Percentiles rank a stretch among this genome's conserved stretches.
These are phyloP conservation scores for Sesia bembeciformis DNA, from an alignment of 2,888 invertebrate genomes.

Conservation along the genomic window DNA sequence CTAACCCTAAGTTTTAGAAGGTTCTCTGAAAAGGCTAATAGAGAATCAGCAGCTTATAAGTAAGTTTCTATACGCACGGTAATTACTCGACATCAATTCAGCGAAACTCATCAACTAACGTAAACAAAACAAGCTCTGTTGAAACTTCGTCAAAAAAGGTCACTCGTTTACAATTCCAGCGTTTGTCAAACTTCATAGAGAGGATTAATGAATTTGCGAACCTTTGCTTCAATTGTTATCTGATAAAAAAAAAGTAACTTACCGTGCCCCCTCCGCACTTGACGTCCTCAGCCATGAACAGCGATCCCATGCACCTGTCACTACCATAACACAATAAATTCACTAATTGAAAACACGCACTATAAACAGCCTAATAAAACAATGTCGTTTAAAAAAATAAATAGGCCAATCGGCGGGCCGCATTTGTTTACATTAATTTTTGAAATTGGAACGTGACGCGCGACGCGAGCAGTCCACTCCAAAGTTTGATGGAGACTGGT, in stretches of 20 bases:
- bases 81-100: too few species aligned
- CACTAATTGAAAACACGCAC: background rate
- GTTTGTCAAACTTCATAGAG: background rate
- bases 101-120: too few species aligned
- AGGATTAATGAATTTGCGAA: background rate
- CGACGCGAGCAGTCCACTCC: constrained; percentile 37
- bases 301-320: constrained; percentile 13
- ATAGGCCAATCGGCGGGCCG: background rate
- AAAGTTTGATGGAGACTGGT: constrained; percentile 41
- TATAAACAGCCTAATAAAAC: background rate
- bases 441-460: constrained; percentile 1
- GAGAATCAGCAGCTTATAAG: too few species aligned
- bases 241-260: constrained; percentile 18
- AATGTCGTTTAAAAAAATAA: background rate
- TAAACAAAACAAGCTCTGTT: too few species aligned
- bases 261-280: constrained; percentile 50
- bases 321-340: constrained; percentile 21
- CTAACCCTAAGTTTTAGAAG: too few species aligned
- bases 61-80: too few species aligned
- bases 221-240: background rate
- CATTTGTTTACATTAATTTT: background rate
- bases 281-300: constrained; percentile 46
- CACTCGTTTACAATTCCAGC: background rate
- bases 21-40: too few species aligned
- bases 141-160: background rate